These are phyloP conservation scores for Pitangus sulphuratus DNA, from an alignment of 2,797 vertebrate species.

Conservation along the genomic window DNA sequence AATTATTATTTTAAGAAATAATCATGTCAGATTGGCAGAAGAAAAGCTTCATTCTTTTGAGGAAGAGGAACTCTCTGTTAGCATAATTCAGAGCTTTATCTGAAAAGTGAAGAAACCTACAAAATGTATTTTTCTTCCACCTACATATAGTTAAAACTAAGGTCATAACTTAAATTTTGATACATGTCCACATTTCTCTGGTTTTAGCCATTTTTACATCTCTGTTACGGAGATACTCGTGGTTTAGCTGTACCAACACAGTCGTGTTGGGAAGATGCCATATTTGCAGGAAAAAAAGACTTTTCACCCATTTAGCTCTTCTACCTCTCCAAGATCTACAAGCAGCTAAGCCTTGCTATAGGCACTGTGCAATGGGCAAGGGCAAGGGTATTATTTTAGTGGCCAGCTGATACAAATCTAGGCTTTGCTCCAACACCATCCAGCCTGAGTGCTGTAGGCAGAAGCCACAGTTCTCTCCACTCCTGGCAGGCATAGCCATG, in stretches of 20 bases:
- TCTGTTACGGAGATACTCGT: background rate
- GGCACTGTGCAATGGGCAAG: background rate
- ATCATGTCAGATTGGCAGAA: background rate
- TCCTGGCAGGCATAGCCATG: rapidly evolving
- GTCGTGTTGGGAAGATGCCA: background rate
- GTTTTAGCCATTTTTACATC: background rate
- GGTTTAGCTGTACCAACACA: background rate
- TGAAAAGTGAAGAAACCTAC: background rate
- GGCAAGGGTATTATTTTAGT: background rate
- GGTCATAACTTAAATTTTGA: background rate
- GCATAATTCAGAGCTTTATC: background rate
- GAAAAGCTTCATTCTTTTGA: background rate
- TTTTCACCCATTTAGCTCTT: background rate
- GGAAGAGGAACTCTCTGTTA: background rate
- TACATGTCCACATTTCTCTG: background rate
- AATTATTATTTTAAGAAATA: background rate
- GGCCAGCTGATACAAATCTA: background rate
- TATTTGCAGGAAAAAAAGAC: background rate
- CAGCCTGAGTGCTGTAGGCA: background rate
- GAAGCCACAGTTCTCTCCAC: background rate
- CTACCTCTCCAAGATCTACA: background rate
- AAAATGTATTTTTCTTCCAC: background rate
- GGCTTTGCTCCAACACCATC: background rate
- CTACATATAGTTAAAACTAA: background rate
- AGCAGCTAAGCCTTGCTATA: background rate